A percentile compares a stretch with the other conserved stretches of the same genome.
These are phyloP conservation scores for Philotrypesis tridentata DNA, from an alignment of 1,140 invertebrate genomes.

Conservation along the genomic window DNA sequence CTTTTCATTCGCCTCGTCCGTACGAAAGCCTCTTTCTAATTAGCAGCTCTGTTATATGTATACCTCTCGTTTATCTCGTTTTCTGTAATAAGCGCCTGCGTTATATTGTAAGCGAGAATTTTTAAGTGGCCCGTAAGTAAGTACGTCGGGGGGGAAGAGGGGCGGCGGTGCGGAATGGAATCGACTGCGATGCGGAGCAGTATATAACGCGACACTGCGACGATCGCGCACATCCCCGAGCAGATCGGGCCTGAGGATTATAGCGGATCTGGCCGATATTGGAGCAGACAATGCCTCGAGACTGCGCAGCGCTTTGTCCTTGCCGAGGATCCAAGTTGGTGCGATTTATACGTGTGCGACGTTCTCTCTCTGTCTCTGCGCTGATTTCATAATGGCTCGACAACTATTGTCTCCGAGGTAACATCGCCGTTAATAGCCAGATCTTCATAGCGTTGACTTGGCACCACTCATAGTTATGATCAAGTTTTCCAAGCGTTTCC, in stretches of 20 bases:
- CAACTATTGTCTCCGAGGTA: constrained; percentile 41
- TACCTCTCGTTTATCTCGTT: too few relatives aligned
- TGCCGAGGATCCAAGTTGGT: background rate
- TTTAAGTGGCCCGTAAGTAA: too few relatives aligned
- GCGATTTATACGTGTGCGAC: background rate
- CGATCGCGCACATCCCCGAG: constrained; percentile 31
- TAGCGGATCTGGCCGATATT: constrained; percentile 33
- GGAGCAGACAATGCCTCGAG: background rate
- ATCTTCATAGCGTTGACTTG: constrained; percentile 37
- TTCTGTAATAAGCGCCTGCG: background rate
- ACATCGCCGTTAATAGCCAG: constrained; percentile 39
- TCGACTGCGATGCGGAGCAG: background rate
- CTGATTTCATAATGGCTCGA: constrained; percentile 43
- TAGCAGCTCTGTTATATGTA: background rate
- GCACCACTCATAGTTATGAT: constrained; percentile 26
- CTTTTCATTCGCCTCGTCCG: background rate
- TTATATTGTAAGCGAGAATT: background rate
- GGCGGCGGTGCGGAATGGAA: background rate
- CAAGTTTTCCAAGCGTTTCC: background rate
- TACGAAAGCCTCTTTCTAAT: background rate
- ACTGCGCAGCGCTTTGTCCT: too few relatives aligned
- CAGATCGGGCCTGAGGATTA: constrained; percentile 27
- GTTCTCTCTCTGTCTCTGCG: too few relatives aligned
- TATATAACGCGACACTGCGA: constrained; percentile 8
- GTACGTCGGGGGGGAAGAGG: background rate